These are phyloP conservation scores for Pipa parva DNA, from an alignment of 2,113 vertebrate species.

Conservation along the genomic window DNA sequence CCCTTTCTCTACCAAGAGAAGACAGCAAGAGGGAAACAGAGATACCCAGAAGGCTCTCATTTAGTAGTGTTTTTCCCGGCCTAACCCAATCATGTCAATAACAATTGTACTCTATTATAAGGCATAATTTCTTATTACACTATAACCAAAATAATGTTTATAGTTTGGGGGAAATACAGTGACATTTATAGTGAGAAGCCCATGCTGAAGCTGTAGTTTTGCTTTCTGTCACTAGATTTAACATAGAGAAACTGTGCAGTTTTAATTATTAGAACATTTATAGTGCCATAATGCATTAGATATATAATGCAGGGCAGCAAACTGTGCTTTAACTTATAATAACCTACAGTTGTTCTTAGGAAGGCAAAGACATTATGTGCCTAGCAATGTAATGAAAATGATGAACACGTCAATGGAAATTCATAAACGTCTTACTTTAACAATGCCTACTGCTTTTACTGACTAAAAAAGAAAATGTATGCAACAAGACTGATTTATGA, in stretches of 20 bases:
- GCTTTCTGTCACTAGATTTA: too few relatives aligned
- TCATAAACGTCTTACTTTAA: constrained; percentile 37
- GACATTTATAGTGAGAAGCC: too few relatives aligned
- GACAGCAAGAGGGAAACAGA: too few relatives aligned
- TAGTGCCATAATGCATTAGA: neutral
- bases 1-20: too few relatives aligned
- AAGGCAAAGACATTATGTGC: constrained; percentile 20
- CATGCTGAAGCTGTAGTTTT: too few relatives aligned
- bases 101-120: too few relatives aligned
- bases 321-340: constrained; percentile 26
- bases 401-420: constrained; percentile 27
- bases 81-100: too few relatives aligned
- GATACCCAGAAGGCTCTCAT: too few relatives aligned
- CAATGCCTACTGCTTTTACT: constrained; percentile 3
- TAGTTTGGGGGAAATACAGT: too few relatives aligned
- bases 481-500: constrained; percentile 14
- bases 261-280: constrained; percentile 15
- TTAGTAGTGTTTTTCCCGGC: too few relatives aligned
- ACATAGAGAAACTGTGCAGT: neutral
- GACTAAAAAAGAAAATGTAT: neutral
- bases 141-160: too few relatives aligned
- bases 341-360: constrained; percentile 14
- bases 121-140: too few relatives aligned
- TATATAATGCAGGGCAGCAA: constrained; percentile 1
- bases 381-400: constrained; percentile 31